Evolutionary conservation across 2,888 invertebrate genomes (phyloP), one percentile per base, ranked within the genome.

Genomic region (Nipponacmea schrenckii): DNA sequence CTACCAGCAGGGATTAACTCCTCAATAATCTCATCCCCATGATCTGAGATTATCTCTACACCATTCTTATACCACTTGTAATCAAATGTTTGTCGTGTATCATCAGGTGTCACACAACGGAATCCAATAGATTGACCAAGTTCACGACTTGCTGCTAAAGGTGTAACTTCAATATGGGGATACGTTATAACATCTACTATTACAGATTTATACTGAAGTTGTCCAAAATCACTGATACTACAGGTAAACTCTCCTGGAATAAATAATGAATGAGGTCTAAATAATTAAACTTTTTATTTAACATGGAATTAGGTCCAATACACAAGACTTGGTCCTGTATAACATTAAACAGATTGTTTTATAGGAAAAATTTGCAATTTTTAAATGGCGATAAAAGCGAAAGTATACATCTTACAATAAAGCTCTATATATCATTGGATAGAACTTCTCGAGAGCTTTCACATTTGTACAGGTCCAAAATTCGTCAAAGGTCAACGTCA

Each of bases 1-100:
- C 80, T 80, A 12, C 86, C 86, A 7, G 81, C 82, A 0, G 86
- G 86, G 17, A 79, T 74, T 67, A 85, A 76, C 20, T 84, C 81
- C 72, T 86, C 85, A 1, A 81, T 80, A 39, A 79, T 75, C 68
- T 80, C 84, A 1, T 74, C 77, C 1, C 50, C 45, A 14, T 74
- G 68, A 31, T 67, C 71, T 4, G 69, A 64, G 20, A 39, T 67
- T 26, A 84, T 78, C 20, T 64, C 70, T 7, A 68, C 48, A 7
- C 76, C 79, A 44, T 81, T 77, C 73, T 75, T 76, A 24, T 73
- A 76, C 84, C 84, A 85, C 12, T 77, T 75, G 64, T 83, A 84
- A 10, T 70, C 69, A 68, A 83, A 84, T 26, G 69, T 66, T 24
- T 70, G 62, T 24, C 78, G 72, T 64, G 80, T 83, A 66, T 84